These are phyloP conservation scores for Drosophila prosaltans DNA, from an alignment of 1,140 invertebrate species.

Conservation along the genomic window DNA sequence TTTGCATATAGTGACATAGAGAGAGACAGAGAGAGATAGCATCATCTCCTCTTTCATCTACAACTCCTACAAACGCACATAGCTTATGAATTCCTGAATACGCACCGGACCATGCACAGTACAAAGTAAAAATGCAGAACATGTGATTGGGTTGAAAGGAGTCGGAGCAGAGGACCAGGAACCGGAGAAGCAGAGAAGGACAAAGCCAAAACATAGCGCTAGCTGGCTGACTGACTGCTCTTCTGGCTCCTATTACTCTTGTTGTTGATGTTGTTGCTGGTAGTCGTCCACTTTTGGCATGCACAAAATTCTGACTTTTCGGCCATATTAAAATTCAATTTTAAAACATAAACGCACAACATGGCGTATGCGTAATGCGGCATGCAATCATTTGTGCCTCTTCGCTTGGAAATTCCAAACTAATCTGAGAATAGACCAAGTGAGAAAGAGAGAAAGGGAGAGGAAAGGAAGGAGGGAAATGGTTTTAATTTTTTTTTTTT, in stretches of 20 bases:
- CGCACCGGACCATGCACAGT: slow-evolving; percentile 25
- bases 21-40: not conserved
- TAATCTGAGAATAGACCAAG: slow-evolving; percentile 37
- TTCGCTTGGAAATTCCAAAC: slow-evolving; percentile 62
- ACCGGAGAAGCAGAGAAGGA: not conserved
- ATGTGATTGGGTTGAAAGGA: slow-evolving; percentile 42
- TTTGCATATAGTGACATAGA: slow-evolving; percentile 36
- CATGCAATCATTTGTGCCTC: slow-evolving; percentile 64
- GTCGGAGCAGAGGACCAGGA: not conserved
- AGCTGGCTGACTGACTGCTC: not conserved
- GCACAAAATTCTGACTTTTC: not conserved
- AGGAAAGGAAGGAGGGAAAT: not conserved
- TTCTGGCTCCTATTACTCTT: not conserved
- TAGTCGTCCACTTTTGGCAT: not conserved
- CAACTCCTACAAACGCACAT: slow-evolving; percentile 49
- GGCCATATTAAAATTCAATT: slow-evolving; percentile 56
- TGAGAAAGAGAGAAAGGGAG: not conserved
- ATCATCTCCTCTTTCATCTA: not conserved
- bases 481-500: not conserved
- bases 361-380: slow-evolving; percentile 60
- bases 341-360: slow-evolving; percentile 44
- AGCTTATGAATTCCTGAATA: slow-evolving; percentile 68
- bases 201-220: not conserved
- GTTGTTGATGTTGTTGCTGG: not conserved
- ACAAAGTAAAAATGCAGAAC: slow-evolving; percentile 70